These are phyloP conservation scores for Tragopan temminckii DNA, from an alignment of 2,797 vertebrate genomes.

Conservation along the genomic window DNA sequence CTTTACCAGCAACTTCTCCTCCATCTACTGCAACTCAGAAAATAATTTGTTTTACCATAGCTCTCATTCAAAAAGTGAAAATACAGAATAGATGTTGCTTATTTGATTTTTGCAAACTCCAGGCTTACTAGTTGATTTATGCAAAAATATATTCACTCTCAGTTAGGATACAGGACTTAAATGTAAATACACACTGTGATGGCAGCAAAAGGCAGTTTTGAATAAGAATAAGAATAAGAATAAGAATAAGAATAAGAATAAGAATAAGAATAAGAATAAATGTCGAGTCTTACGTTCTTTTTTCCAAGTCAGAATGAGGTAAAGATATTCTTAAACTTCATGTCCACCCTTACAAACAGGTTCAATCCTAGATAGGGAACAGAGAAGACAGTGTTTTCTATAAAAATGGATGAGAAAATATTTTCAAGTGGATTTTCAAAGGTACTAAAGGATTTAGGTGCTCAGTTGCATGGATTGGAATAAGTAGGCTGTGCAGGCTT, in stretches of 20 bases:
- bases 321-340: background rate
- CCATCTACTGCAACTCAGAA: background rate
- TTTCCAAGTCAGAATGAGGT: background rate
- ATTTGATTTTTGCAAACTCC: background rate
- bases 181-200: background rate
- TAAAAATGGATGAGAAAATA: background rate
- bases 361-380: background rate
- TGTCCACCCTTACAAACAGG: background rate
- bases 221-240: no score
- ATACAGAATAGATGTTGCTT: background rate
- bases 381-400: background rate
- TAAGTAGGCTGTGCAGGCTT: background rate
- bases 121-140: background rate
- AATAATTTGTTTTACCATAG: background rate
- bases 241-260: no score
- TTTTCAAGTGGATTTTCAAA: constrained; percentile 28
- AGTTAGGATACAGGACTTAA: fast-evolving
- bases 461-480: background rate
- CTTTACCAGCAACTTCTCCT: background rate
- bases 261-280: no score
- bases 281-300: background rate
- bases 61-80: background rate
- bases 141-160: background rate
- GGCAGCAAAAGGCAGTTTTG: background rate
- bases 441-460: background rate